Evolutionary conservation across 2,797 vertebrate genomes (phyloP), one percentile per base, ranked within the genome.

Genomic region (Pteronotus mesoamericanus): DNA sequence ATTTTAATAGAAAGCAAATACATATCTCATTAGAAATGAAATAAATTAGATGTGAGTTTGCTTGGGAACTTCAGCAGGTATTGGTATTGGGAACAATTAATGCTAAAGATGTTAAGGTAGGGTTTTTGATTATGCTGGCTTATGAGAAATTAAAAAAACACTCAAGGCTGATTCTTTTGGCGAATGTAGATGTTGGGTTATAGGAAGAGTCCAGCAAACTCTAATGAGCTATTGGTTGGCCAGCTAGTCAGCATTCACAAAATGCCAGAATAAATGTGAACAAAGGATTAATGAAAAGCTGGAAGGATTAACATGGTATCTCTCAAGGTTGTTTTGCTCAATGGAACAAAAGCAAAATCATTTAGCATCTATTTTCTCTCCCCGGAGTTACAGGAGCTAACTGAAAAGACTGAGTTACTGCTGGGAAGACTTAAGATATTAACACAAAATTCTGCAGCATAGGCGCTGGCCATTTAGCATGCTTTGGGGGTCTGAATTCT

Each of bases 321-420:
- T 71, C 72, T 94, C 72, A 96, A 93, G 75, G 69, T 91, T 94
- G 39, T 77, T 92, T 96, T 95, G 69, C 74, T 96, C 86, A 95
- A 26, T 82, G 75, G 59, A 91, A 46, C 75, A 95, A 95, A 96
- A 96, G 59, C 46, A 97, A 86, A 94, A 94, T 79, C 59, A 94
- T 96, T 97, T 90, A 85, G 42, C 21, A 34, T 78, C 53, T 86
- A 68, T 82, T 91, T 21, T 80, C n/a, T 92, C 2, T 3, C 55
- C 11, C 88, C 15, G 77, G 55, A 69, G 24, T 68, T 92, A 22
- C 78, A 55, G 53, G 51, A 71, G 11, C 48, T 91, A 46, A 68
- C 64, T 48, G 18, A 80, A 95, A 87, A 68, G 29, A 48, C 14
- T 21, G 21, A 86, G 29, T 42, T 86, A 77, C 53, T 39, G 2